phyloP scores from a whole-genome alignment of 2,888 invertebrate genomes.

The Platycnemis pennipes region DNA sequence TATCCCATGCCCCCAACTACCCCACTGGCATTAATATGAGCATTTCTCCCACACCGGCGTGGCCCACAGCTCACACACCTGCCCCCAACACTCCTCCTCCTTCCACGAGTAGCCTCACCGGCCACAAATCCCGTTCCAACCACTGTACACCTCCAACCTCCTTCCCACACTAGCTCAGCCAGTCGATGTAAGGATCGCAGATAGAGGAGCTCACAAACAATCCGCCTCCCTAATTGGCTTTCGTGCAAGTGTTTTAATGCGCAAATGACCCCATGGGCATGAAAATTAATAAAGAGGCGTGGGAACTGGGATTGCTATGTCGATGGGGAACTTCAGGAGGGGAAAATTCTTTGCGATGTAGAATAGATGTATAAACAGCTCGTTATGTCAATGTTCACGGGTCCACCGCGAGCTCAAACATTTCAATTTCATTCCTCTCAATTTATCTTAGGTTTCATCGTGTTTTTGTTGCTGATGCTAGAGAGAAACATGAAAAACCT shows the following conservation, averaged over 20 bases:
- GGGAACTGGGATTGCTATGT: not conserved
- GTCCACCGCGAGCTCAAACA: too few species aligned
- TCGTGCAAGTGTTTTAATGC: not conserved
- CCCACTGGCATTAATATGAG: not conserved
- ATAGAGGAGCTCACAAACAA: not conserved
- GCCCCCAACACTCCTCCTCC: too few species aligned
- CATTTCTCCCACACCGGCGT: not conserved
- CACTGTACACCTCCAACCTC: not conserved
- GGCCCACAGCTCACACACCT: not conserved
- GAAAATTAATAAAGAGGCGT: not conserved
- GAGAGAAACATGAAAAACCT: too few species aligned
- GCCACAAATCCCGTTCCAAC: slow-evolving; percentile 26
- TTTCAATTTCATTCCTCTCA: too few species aligned
- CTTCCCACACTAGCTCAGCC: slow-evolving; percentile 13
- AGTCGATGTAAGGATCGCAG: not conserved
- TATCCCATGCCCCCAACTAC: not conserved
- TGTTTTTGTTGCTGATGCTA: too few species aligned
- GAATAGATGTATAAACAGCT: not conserved
- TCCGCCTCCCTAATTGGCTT: not conserved
- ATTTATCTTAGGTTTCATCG: too few species aligned
- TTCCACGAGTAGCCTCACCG: too few species aligned
- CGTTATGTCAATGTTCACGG: too few species aligned
- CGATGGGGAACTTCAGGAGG: not conserved
- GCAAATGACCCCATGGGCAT: not conserved
- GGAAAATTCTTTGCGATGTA: too few species aligned